Evolutionary conservation across 2,888 invertebrate species (phyloP).

Genomic region (Nomada hirtipes): DNA sequence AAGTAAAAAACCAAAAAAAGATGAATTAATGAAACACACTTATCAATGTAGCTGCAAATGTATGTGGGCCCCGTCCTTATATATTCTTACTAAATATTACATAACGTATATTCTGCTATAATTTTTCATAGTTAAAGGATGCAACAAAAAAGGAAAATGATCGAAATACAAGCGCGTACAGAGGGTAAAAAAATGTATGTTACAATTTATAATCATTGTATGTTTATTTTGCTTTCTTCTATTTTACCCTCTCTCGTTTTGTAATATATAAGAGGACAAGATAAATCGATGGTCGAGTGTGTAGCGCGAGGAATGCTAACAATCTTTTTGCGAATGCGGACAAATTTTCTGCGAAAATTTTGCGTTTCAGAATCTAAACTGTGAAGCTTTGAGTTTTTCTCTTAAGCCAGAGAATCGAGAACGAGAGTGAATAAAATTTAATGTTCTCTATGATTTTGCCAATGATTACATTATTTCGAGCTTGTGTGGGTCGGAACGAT

Average conservation of each 20-base stretch:
- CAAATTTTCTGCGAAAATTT: neutral
- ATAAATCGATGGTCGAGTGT: slow-evolving; percentile 19
- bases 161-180: slow-evolving; percentile 65
- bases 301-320: slow-evolving; percentile 9
- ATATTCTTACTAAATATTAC: slow-evolving; percentile 82
- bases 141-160: slow-evolving; percentile 61
- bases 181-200: slow-evolving; percentile 58
- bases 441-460: slow-evolving; percentile 23
- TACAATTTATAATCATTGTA: slow-evolving; percentile 56
- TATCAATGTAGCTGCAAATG: slow-evolving; percentile 79
- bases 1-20: slow-evolving; percentile 71
- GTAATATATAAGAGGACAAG: slow-evolving; percentile 14
- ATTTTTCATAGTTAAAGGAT: slow-evolving; percentile 79
- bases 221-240: slow-evolving; percentile 40
- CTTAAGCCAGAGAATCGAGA: neutral
- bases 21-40: slow-evolving; percentile 71
- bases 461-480: slow-evolving; percentile 48
- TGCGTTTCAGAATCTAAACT: neutral
- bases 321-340: neutral
- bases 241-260: slow-evolving; percentile 36
- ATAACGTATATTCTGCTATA: slow-evolving; percentile 82
- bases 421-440: slow-evolving; percentile 1
- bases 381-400: neutral
- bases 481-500: slow-evolving; percentile 53
- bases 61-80: slow-evolving; percentile 81